phyloP scores from a whole-genome alignment of 2,888 invertebrate species.

The Emmelina monodactyla region DNA sequence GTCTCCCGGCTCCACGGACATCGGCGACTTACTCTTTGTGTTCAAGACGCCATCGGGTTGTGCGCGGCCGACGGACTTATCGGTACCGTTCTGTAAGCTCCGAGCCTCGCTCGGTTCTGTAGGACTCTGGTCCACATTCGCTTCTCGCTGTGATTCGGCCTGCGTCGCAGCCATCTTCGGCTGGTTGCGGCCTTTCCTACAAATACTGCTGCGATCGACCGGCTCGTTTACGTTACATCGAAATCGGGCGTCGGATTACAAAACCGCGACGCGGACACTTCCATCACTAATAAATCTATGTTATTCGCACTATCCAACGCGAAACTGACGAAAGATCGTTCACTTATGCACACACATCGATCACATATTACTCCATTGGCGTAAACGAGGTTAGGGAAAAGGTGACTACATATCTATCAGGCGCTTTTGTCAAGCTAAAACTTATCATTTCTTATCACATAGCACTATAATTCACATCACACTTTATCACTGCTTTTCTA shows the following conservation, averaged over 20 bases:
- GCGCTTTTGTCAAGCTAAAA: conserved; percentile 64
- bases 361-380: conserved; percentile 79
- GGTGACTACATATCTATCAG: conserved; percentile 68
- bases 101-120: conserved; percentile 73
- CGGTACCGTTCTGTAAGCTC: conserved; percentile 82
- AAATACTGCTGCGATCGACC: conserved; percentile 66
- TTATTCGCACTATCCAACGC: conserved; percentile 51
- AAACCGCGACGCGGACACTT: conserved; percentile 64
- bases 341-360: conserved; percentile 77
- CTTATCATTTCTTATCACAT: conserved; percentile 59
- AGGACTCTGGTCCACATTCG: conserved; percentile 72
- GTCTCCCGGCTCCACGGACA: conserved; percentile 73
- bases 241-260: conserved; percentile 63
- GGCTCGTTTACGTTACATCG: conserved; percentile 66
- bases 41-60: conserved; percentile 70
- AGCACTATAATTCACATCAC: conserved; percentile 46
- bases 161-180: conserved; percentile 86
- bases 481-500: conserved; percentile 39
- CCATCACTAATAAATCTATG: conserved; percentile 58
- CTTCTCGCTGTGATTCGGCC: conserved; percentile 83
- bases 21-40: conserved; percentile 72
- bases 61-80: conserved; percentile 74
- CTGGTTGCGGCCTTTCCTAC: conserved; percentile 62
- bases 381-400: conserved; percentile 81
- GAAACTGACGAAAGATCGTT: conserved; percentile 67